Evolutionary conservation across 2,797 vertebrate species (phyloP).

Genomic region (Nothura maculosa): DNA sequence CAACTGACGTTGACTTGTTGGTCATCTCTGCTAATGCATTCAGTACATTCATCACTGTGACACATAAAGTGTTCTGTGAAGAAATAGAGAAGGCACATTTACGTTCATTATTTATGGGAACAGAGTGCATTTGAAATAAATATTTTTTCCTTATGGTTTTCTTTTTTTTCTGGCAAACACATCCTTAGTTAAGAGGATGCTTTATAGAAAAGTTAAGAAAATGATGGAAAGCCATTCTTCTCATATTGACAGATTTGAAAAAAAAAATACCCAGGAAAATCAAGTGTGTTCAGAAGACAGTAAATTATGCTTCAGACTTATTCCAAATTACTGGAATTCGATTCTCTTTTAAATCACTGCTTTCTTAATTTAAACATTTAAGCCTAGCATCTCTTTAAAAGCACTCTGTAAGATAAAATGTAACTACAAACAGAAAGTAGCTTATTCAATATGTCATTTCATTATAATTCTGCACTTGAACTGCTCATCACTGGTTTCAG

Average conservation of each 20-base stretch:
- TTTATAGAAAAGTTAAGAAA: background rate
- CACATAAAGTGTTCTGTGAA: accelerated
- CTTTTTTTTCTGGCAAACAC: background rate
- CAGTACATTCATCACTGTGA: background rate
- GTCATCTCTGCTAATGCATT: background rate
- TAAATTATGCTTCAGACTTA: background rate
- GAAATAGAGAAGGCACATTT: background rate
- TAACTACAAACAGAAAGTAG: background rate
- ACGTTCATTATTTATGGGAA: background rate
- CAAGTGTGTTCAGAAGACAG: background rate
- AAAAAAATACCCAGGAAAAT: background rate
- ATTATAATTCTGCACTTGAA: background rate
- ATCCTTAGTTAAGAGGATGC: background rate
- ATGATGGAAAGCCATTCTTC: background rate
- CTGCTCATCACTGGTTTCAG: background rate
- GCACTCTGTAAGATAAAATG: background rate
- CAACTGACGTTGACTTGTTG: background rate
- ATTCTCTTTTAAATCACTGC: background rate
- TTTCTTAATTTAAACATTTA: background rate
- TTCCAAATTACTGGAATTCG: background rate
- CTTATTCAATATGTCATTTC: background rate
- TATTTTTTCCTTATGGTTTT: background rate
- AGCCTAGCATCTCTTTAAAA: background rate
- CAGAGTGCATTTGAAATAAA: background rate
- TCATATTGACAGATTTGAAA: background rate